These are phyloP conservation scores for Tupaia chinensis DNA, from an alignment of 2,113 vertebrate genomes.

Conservation along the genomic window DNA sequence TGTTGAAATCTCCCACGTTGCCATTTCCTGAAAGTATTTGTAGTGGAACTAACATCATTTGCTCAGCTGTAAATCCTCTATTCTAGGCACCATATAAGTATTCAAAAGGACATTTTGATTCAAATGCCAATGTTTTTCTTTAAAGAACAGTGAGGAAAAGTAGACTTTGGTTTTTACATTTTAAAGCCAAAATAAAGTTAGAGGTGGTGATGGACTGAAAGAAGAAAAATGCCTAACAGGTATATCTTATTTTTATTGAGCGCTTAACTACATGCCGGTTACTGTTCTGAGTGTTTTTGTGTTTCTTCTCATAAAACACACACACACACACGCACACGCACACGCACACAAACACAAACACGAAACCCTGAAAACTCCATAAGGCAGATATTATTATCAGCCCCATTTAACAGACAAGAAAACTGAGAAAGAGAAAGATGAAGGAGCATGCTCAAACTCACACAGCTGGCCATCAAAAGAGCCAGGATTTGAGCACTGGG, in stretches of 20 bases:
- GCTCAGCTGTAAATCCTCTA: conserved; percentile 59
- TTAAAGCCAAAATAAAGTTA: conserved; percentile 44
- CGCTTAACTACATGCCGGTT: neutral
- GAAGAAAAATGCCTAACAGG: neutral
- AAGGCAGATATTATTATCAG: neutral
- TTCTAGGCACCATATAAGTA: conserved; percentile 35
- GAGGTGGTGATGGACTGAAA: conserved; percentile 3
- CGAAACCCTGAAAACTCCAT: neutral
- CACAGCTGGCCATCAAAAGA: neutral
- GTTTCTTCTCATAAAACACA: neutral
- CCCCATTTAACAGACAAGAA: neutral
- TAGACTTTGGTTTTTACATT: conserved; percentile 53
- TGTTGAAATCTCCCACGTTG: neutral
- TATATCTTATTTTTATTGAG: neutral
- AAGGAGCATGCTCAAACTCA: neutral
- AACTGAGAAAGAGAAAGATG: neutral
- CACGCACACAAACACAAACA: neutral
- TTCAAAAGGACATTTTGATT: conserved; percentile 52
- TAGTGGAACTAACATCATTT: conserved; percentile 40
- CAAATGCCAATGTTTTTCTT: conserved; percentile 57
- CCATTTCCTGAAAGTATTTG: conserved; percentile 47
- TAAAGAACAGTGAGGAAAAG: conserved; percentile 35
- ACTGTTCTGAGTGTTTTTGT: neutral
- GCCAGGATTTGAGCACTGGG: neutral
- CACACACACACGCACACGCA: neutral